Conservation (phyloP, 1,140 invertebrate species). For the Ceratina japonica region DNA sequence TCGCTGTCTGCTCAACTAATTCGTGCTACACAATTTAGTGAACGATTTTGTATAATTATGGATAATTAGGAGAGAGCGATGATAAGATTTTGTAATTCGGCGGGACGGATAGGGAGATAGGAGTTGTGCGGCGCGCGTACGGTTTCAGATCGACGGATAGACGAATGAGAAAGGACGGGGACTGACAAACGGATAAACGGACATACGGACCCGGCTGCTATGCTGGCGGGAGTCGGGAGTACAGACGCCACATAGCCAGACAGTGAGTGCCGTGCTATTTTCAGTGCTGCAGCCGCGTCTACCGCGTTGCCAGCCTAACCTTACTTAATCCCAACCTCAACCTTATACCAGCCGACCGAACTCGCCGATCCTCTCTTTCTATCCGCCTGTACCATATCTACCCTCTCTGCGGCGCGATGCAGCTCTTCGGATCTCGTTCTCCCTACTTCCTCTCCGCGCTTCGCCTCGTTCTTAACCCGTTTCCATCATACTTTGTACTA, state of each 20-base stretch:
- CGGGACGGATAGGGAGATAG: background rate
- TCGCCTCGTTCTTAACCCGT: background rate
- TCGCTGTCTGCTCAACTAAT: too few relatives aligned
- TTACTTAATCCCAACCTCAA: conserved; percentile 63
- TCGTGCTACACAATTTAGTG: too few relatives aligned
- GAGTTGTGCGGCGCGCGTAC: conserved; percentile 25
- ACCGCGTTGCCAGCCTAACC: conserved; percentile 54
- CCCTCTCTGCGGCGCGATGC: background rate
- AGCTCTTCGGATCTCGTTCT: background rate
- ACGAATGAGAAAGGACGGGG: conserved; percentile 47
- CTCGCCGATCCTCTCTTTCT: background rate
- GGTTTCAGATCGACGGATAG: conserved; percentile 63
- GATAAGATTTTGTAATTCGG: conserved; percentile 3
- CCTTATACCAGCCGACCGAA: conserved; percentile 46
- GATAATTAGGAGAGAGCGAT: too few relatives aligned
- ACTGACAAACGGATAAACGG: conserved; percentile 53
- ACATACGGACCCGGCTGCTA: conserved; percentile 42
- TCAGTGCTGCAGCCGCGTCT: conserved; percentile 57
- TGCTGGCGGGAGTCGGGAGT: conserved; percentile 51
- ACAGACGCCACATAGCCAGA: conserved; percentile 74
- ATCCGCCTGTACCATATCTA: too few relatives aligned
- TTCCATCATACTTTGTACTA: background rate
- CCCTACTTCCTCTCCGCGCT: background rate
- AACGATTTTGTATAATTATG: too few relatives aligned
- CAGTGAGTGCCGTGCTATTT: conserved; percentile 74